Evolutionary conservation across 2,113 vertebrate species (phyloP).

Genomic region (Pungitius pungitius): DNA sequence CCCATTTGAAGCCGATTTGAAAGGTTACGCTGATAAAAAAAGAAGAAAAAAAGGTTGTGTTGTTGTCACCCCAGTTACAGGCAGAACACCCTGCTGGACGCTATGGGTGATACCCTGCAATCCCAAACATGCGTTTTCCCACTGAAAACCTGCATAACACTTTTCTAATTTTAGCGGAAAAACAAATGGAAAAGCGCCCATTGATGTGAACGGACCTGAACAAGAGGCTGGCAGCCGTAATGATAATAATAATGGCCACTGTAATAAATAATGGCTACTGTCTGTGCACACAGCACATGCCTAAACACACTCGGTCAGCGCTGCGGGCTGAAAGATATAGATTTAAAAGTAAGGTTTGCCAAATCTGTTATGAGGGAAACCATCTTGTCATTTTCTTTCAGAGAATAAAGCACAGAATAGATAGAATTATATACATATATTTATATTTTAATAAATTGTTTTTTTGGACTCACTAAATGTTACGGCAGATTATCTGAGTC

Average conservation of each 20-base stretch:
- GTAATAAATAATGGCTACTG: conserved; percentile 56
- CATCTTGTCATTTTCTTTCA: neutral
- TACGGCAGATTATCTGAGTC: conserved; percentile 12
- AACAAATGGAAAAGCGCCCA: no score
- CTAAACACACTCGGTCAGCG: conserved; percentile 28
- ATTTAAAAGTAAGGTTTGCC: neutral
- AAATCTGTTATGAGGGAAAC: conserved; percentile 21
- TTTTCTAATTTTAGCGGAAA: no score
- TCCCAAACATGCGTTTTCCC: neutral
- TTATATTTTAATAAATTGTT: no score
- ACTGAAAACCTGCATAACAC: neutral
- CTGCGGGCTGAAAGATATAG: conserved; percentile 28
- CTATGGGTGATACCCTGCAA: neutral
- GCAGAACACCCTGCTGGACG: neutral
- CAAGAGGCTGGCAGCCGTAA: no score
- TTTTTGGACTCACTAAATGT: conserved; percentile 1
- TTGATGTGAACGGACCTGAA: conserved; percentile 35
- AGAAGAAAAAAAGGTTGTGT: neutral
- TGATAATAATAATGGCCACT: conserved; percentile 56
- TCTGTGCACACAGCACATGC: conserved; percentile 39
- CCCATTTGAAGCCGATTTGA: neutral
- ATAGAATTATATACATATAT: no score
- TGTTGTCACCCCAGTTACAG: neutral
- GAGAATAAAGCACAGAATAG: neutral
- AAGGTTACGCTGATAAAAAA: neutral